phyloP scores from a whole-genome alignment of 2,797 vertebrate genomes.

The Gymnoscopelus braueri region DNA sequence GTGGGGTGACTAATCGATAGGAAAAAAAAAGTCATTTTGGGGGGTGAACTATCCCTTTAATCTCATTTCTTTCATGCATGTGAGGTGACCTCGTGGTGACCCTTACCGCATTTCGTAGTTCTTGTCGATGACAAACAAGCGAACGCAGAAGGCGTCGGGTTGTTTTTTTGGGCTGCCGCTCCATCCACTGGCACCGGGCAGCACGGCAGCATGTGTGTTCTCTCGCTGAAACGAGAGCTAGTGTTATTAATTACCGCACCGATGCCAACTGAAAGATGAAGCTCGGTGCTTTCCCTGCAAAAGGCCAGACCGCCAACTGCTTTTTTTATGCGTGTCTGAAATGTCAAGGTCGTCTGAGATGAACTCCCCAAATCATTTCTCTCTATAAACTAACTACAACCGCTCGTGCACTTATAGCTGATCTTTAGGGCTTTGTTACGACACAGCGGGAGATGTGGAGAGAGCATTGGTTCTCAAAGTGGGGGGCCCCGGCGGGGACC shows the following conservation, averaged over 20 bases:
- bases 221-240: slow-evolving; percentile 36
- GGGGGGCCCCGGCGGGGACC: too few species aligned
- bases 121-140: slow-evolving; percentile 86
- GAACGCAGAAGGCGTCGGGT: slow-evolving; percentile 83
- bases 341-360: neutral
- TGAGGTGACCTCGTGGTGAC: neutral
- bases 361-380: too few species aligned
- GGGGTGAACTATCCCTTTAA: too few species aligned
- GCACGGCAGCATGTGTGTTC: neutral
- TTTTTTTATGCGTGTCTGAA: neutral
- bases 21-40: too few species aligned
- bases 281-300: neutral
- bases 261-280: neutral
- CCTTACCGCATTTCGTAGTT: slow-evolving; percentile 84
- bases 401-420: too few species aligned
- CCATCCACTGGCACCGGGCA: slow-evolving; percentile 23
- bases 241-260: neutral
- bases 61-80: too few species aligned
- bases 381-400: too few species aligned
- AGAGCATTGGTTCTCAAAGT: too few species aligned
- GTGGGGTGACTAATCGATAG: too few species aligned
- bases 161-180: slow-evolving; percentile 41
- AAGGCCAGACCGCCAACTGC: neutral
- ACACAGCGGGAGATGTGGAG: too few species aligned
- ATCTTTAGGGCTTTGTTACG: too few species aligned